Conservation (phyloP, 2,797 vertebrate genomes). For the Ceryle rudis region DNA sequence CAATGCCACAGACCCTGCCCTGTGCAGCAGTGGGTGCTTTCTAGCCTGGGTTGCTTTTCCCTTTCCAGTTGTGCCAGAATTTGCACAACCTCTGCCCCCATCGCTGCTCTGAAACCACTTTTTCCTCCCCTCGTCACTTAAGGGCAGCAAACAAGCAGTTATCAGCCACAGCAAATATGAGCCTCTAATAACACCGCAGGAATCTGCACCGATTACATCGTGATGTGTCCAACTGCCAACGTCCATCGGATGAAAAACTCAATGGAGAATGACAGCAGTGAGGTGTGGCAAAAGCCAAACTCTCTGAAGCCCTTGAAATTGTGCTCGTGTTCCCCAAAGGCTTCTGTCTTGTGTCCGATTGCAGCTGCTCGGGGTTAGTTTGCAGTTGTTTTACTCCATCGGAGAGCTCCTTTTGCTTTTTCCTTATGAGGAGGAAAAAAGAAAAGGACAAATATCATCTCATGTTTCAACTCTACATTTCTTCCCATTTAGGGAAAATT, state of each 20-base stretch:
- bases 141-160: background rate
- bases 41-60: background rate
- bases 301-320: background rate
- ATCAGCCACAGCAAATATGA: background rate
- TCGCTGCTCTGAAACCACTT: background rate
- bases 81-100: background rate
- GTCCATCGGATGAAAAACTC: background rate
- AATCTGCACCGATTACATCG: background rate
- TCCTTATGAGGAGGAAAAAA: background rate
- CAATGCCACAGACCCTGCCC: background rate
- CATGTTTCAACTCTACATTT: background rate
- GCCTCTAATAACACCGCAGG: background rate
- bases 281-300: too few relatives aligned
- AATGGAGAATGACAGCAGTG: fast-evolving
- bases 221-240: fast-evolving
- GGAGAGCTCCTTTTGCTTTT: background rate
- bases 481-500: background rate
- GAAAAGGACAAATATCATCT: background rate
- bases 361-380: background rate
- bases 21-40: background rate
- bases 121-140: background rate
- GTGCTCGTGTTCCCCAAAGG: background rate
- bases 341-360: background rate
- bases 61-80: background rate
- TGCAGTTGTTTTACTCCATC: background rate